Evolutionary conservation across 1,140 invertebrate genomes (phyloP).

Genomic region (Cydia pomonella): DNA sequence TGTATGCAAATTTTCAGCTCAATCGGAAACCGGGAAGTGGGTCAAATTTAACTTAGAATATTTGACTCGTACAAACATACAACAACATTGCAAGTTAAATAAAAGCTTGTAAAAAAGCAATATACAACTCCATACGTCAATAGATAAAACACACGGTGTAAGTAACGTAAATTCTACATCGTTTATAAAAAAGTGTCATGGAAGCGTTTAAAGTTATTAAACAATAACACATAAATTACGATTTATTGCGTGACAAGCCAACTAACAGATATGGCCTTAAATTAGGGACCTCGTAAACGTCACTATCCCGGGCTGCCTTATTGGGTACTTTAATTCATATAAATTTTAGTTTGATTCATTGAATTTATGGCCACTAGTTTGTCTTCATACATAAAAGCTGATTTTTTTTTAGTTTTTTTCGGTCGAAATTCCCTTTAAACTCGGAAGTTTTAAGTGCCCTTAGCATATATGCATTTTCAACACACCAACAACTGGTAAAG

Average conservation of each 20-base stretch:
- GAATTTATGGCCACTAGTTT: neutral
- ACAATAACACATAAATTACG: slow-evolving; percentile 29
- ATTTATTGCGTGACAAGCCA: slow-evolving; percentile 13
- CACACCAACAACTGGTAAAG: too few species aligned
- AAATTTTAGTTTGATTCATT: neutral
- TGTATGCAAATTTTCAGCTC: too few species aligned
- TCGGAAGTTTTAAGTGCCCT: too few species aligned
- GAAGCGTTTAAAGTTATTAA: slow-evolving; percentile 6
- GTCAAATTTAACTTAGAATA: too few species aligned
- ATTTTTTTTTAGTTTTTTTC: too few species aligned
- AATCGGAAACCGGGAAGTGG: too few species aligned
- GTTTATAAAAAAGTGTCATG: slow-evolving; percentile 17
- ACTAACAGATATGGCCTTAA: slow-evolving; percentile 13
- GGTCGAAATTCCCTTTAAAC: too few species aligned
- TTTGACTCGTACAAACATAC: too few species aligned
- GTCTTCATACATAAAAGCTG: neutral
- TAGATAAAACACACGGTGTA: neutral
- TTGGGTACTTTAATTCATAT: slow-evolving; percentile 9
- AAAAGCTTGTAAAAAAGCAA: too few species aligned
- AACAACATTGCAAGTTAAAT: too few species aligned
- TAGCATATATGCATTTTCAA: too few species aligned
- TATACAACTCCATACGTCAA: neutral
- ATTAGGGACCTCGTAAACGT: slow-evolving; percentile 9
- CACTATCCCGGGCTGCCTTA: neutral
- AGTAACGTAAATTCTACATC: slow-evolving; percentile 12